Conservation (phyloP, 2,888 invertebrate species). For the Cheilosia pagana region DNA sequence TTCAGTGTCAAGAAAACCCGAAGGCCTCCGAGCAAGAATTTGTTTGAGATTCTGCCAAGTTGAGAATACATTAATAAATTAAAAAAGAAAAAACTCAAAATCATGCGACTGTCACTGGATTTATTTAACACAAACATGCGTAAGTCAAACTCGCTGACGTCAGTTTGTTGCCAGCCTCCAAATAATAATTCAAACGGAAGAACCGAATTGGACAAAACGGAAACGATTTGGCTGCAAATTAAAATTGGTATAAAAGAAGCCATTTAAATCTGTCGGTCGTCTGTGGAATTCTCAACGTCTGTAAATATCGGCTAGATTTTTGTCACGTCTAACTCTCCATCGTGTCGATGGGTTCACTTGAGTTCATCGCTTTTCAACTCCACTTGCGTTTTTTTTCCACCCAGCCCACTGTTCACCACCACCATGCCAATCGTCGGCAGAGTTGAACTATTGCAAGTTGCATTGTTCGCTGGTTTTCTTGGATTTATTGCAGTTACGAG, state of each 20-base stretch:
- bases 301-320: conserved; percentile 31
- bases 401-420: conserved; percentile 6
- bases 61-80: conserved; percentile 14
- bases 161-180: conserved; percentile 6
- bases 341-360: conserved; percentile 52
- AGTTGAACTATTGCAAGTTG: conserved; percentile 60
- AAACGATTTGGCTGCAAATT: background rate
- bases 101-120: conserved; percentile 8
- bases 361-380: conserved; percentile 69
- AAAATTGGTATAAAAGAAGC: background rate
- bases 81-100: conserved; percentile 26
- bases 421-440: conserved; percentile 25
- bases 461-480: conserved; percentile 68
- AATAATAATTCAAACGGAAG: conserved; percentile 13
- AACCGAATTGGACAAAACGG: background rate
- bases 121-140: conserved; percentile 14
- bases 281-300: background rate
- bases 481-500: conserved; percentile 59
- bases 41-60: conserved; percentile 32
- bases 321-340: conserved; percentile 45
- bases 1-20: conserved; percentile 32
- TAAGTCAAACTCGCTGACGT: conserved; percentile 20
- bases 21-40: conserved; percentile 16
- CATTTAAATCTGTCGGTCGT: conserved; percentile 16
- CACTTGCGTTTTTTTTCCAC: conserved; percentile 23